Percentiles rank a stretch among this genome's conserved stretches.
Conservation (phyloP, 2,797 vertebrate species). For the Gastrophryne carolinensis region DNA sequence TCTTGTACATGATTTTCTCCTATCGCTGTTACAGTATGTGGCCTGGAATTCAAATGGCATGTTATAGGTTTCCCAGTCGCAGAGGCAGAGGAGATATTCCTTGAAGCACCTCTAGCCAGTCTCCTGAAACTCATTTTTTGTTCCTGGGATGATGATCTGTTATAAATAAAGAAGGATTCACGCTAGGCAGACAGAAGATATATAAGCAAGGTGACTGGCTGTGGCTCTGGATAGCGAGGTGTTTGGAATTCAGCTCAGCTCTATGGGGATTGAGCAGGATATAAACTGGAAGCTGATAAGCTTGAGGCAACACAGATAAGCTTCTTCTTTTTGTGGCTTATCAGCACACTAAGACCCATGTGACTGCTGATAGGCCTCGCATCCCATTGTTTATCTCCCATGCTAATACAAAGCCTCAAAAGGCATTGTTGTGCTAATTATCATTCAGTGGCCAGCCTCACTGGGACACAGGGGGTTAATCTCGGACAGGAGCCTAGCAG, state of each 20-base stretch:
- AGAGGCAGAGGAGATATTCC: neutral
- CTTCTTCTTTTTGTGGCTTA: constrained; percentile 26
- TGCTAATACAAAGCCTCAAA: constrained; percentile 48
- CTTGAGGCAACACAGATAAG: constrained; percentile 15
- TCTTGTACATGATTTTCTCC: neutral
- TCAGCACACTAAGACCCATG: constrained; percentile 48
- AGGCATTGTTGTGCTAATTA: constrained; percentile 48
- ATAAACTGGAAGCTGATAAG: constrained; percentile 45
- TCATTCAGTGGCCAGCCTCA: constrained; percentile 26
- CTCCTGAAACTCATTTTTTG: constrained; percentile 15
- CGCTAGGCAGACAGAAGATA: constrained; percentile 25
- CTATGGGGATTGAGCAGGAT: constrained; percentile 33
- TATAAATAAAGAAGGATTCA: constrained; percentile 47
- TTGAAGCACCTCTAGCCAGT: neutral
- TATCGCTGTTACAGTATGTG: neutral
- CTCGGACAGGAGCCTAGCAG: constrained; percentile 13
- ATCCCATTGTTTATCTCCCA: constrained; percentile 52
- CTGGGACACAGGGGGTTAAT: constrained; percentile 41
- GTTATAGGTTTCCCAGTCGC: neutral
- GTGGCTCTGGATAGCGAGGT: constrained; percentile 42
- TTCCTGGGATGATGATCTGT: constrained; percentile 36
- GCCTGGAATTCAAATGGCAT: neutral
- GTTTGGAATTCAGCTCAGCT: constrained; percentile 33
- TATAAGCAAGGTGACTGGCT: constrained; percentile 45
- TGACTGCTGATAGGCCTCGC: constrained; percentile 48